These are phyloP conservation scores for Caerostris extrusa DNA, from an alignment of 1,140 invertebrate species.

Conservation along the genomic window DNA sequence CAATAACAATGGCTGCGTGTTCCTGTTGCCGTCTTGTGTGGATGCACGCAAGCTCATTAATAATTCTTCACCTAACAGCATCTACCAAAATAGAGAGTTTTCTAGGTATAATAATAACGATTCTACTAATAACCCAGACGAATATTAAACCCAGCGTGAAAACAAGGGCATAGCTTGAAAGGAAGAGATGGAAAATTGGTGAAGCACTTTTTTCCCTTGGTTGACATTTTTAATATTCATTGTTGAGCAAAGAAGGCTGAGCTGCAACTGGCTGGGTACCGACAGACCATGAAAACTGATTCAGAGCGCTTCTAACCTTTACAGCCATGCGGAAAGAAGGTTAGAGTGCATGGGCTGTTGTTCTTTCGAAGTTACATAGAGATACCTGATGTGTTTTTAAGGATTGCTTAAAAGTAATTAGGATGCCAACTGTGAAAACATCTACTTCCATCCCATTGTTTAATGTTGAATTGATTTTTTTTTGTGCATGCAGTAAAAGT, in stretches of 20 bases:
- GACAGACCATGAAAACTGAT: constrained; percentile 5
- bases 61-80: constrained; percentile 43
- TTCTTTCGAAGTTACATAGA: background rate
- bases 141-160: constrained; percentile 47
- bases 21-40: background rate
- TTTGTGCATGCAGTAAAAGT: too few relatives aligned
- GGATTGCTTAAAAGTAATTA: too few relatives aligned
- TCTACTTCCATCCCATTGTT: too few relatives aligned
- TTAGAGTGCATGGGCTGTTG: background rate
- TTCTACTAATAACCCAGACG: constrained; percentile 36
- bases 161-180: constrained; percentile 21
- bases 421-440: too few relatives aligned
- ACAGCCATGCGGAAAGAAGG: background rate
- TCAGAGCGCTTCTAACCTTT: background rate
- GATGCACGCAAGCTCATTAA: constrained; percentile 6
- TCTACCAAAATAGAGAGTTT: constrained; percentile 51
- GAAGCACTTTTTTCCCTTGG: constrained; percentile 22
- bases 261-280: background rate
- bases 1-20: constrained; percentile 10
- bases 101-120: constrained; percentile 29
- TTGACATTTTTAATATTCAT: constrained; percentile 29
- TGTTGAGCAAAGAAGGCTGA: constrained; percentile 12
- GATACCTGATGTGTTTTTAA: too few relatives aligned
- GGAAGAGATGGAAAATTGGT: constrained; percentile 19
- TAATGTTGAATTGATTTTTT: too few relatives aligned